Conservation (phyloP, 2,797 vertebrate genomes). For the Coranthus polyacanthus region DNA sequence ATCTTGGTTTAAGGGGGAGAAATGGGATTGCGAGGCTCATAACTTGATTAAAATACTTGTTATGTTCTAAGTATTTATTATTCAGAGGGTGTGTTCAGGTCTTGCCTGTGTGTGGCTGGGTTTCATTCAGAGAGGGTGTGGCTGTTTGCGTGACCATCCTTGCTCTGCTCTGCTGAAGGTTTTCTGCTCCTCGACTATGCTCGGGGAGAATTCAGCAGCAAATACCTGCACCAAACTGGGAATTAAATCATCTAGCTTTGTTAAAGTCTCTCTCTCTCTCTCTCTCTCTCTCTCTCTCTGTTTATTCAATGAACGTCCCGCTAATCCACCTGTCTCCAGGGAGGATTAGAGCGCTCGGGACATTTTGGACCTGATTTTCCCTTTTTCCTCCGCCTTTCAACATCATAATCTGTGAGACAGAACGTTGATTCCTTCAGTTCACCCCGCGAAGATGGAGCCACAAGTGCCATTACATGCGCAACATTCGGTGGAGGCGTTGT, state of each 20-base stretch:
- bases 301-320: slow-evolving; percentile 24
- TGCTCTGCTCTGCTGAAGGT: slow-evolving; percentile 1
- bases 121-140: slow-evolving; percentile 60
- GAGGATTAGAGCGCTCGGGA: slow-evolving; percentile 67
- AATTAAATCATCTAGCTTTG: slow-evolving; percentile 26
- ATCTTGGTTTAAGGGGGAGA: no score
- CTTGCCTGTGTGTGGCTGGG: slow-evolving; percentile 1
- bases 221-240: slow-evolving; percentile 47
- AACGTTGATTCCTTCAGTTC: slow-evolving; percentile 19
- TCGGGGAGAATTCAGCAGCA: slow-evolving; percentile 21
- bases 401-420: slow-evolving; percentile 33
- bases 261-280: background rate
- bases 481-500: slow-evolving; percentile 2
- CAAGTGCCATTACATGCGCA: slow-evolving; percentile 38
- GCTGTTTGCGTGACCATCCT: slow-evolving; percentile 36
- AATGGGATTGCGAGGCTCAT: background rate
- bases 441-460: slow-evolving; percentile 17
- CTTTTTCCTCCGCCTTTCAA: slow-evolving; percentile 7
- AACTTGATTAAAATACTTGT: background rate
- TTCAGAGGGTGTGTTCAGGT: slow-evolving; percentile 4
- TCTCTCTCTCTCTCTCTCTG: background rate
- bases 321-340: slow-evolving; percentile 72
- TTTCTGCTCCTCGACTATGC: slow-evolving; percentile 3
- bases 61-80: background rate
- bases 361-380: slow-evolving; percentile 37